Evolutionary conservation across 1,140 invertebrate genomes (phyloP).

Genomic region (Drosophila obscura): DNA sequence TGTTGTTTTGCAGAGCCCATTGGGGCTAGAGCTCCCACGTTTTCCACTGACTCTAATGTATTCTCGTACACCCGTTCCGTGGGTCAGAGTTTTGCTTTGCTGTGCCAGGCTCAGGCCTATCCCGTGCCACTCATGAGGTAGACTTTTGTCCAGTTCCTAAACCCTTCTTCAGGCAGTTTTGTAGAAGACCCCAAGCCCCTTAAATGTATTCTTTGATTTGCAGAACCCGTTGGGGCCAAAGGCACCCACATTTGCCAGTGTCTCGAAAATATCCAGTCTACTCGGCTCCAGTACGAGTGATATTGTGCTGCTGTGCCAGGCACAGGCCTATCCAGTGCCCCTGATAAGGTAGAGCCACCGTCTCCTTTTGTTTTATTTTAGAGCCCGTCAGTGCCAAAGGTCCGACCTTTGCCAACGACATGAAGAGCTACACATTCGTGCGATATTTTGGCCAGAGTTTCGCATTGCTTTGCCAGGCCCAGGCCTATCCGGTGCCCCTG

Average conservation of each 20-base stretch:
- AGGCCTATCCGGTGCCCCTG: conserved; percentile 87
- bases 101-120: conserved; percentile 91
- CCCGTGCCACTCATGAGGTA: conserved; percentile 85
- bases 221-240: conserved; percentile 90
- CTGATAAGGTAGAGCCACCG: conserved; percentile 86
- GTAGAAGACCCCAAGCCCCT: no score
- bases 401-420: conserved; percentile 87
- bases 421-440: conserved; percentile 87
- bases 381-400: conserved; percentile 89
- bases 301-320: conserved; percentile 88
- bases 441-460: conserved; percentile 85
- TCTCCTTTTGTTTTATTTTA: conserved; percentile 11
- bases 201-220: conserved; percentile 6
- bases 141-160: no score
- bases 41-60: conserved; percentile 54
- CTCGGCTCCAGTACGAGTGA: conserved; percentile 83
- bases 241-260: conserved; percentile 88
- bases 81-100: conserved; percentile 87
- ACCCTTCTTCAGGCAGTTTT: conserved; percentile 56
- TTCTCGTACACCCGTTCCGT: conserved; percentile 52
- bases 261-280: conserved; percentile 86
- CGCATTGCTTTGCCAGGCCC: conserved; percentile 91
- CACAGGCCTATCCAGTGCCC: conserved; percentile 89
- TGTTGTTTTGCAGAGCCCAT: conserved; percentile 52
- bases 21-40: conserved; percentile 63